A percentile compares a stretch with the other conserved stretches of the same genome.
These are phyloP conservation scores for Encarsia formosa DNA, from an alignment of 2,888 invertebrate genomes.

Conservation along the genomic window DNA sequence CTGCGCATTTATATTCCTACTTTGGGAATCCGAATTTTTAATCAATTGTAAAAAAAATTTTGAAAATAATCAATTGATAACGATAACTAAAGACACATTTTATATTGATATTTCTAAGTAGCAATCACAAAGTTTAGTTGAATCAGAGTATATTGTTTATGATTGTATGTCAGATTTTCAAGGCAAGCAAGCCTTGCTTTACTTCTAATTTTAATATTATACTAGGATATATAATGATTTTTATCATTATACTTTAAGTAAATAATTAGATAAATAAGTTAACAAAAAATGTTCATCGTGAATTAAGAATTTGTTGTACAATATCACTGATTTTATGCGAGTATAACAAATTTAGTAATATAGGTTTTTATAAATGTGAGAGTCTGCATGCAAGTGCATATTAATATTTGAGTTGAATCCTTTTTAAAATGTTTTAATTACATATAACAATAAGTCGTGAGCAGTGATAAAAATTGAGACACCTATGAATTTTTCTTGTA, in stretches of 20 bases:
- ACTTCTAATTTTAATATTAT: constrained; percentile 15
- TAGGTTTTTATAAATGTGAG: constrained; percentile 28
- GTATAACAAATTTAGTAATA: constrained; percentile 27
- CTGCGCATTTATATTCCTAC: constrained; percentile 30
- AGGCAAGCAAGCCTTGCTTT: constrained; percentile 22
- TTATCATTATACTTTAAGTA: constrained; percentile 22
- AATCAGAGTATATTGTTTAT: constrained; percentile 29
- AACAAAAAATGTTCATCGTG: constrained; percentile 19
- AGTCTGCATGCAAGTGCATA: constrained; percentile 19
- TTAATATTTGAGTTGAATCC: constrained; percentile 16
- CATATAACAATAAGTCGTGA: constrained; percentile 5
- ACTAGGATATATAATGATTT: constrained; percentile 17
- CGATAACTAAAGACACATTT: constrained; percentile 19
- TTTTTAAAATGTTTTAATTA: constrained; percentile 18
- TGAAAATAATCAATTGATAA: constrained; percentile 19
- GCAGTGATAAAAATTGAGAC: constrained; percentile 15
- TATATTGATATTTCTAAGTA: constrained; percentile 26
- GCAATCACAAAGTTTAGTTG: constrained; percentile 27
- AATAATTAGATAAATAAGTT: constrained; percentile 20
- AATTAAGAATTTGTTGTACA: constrained; percentile 27
- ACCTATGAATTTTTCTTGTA: constrained; percentile 24
- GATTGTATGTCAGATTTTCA: constrained; percentile 27
- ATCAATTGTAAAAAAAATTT: constrained; percentile 18
- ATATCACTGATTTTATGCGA: constrained; percentile 28
- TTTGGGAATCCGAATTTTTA: constrained; percentile 26